Percentiles rank a stretch among this genome's conserved stretches.
These are phyloP conservation scores for Mesoclemmys tuberculata DNA, from an alignment of 2,113 vertebrate species.

Conservation along the genomic window DNA sequence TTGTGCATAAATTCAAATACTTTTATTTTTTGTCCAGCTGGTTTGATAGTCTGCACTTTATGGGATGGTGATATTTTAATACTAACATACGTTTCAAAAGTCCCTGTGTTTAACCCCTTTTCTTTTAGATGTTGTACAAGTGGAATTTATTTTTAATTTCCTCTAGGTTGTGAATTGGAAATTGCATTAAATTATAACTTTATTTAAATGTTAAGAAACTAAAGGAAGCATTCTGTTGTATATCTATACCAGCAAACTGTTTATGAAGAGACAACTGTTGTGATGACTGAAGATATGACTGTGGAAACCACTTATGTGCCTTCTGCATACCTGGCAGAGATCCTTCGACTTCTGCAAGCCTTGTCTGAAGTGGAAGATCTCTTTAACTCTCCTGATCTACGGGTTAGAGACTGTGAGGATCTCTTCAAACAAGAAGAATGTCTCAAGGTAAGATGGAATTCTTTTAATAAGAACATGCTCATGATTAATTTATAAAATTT, in stretches of 20 bases:
- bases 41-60: background rate
- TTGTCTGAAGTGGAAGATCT: slow-evolving; percentile 90
- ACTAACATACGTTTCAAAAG: background rate
- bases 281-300: slow-evolving; percentile 79
- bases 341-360: slow-evolving; percentile 85
- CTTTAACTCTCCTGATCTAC: slow-evolving; percentile 90
- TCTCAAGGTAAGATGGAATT: slow-evolving; percentile 87
- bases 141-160: slow-evolving; percentile 10
- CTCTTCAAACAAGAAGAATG: slow-evolving; percentile 90
- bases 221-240: slow-evolving; percentile 77
- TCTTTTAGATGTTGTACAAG: background rate
- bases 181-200: slow-evolving; percentile 17
- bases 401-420: slow-evolving; percentile 88
- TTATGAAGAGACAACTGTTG: slow-evolving; percentile 76
- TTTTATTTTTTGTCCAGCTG: background rate
- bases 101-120: background rate
- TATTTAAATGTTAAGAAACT: slow-evolving; percentile 57
- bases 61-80: background rate
- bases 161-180: slow-evolving; percentile 42
- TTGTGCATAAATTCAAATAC: background rate
- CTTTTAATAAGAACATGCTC: rapidly evolving
- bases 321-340: slow-evolving; percentile 88
- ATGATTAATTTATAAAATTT: background rate
- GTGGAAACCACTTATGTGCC: slow-evolving; percentile 85
- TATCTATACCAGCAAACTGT: slow-evolving; percentile 85